Evolutionary conservation across 2,113 vertebrate genomes (phyloP).

Genomic region (Phrynocephalus versicolor): DNA sequence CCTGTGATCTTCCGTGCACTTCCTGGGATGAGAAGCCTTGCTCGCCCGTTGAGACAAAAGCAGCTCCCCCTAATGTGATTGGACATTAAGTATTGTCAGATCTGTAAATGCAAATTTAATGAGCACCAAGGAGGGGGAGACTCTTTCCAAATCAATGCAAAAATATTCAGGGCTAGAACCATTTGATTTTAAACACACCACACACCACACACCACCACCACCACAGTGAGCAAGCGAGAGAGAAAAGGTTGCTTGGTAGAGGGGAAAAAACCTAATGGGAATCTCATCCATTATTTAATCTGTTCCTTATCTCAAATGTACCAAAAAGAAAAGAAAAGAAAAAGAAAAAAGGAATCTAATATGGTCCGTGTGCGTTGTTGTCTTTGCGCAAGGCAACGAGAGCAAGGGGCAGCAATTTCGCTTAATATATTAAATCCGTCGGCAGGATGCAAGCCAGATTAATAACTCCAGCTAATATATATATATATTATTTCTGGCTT

Average conservation of each 20-base stretch:
- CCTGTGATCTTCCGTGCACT: slow-evolving; percentile 1
- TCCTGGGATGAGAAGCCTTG: neutral
- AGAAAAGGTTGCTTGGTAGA: slow-evolving; percentile 57
- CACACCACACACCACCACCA: too few relatives aligned
- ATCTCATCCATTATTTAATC: slow-evolving; percentile 83
- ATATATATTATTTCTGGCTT: slow-evolving; percentile 49
- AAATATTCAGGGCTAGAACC: slow-evolving; percentile 72
- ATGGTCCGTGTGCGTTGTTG: slow-evolving; percentile 71
- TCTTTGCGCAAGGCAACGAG: slow-evolving; percentile 65
- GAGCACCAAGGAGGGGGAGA: neutral
- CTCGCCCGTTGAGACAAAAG: slow-evolving; percentile 3
- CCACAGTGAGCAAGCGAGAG: neutral
- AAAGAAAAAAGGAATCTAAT: slow-evolving; percentile 78
- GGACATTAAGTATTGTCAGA: slow-evolving; percentile 54
- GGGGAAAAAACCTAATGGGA: slow-evolving; percentile 74
- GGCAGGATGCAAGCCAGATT: slow-evolving; percentile 75
- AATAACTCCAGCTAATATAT: slow-evolving; percentile 71
- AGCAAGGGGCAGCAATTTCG: slow-evolving; percentile 71
- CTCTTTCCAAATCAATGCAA: slow-evolving; percentile 73
- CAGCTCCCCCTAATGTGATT: slow-evolving; percentile 15
- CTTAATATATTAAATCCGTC: slow-evolving; percentile 77
- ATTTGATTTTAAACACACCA: slow-evolving; percentile 73
- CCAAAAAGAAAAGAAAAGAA: slow-evolving; percentile 76
- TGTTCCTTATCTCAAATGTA: slow-evolving; percentile 78
- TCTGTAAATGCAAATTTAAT: slow-evolving; percentile 69